Conservation (phyloP, 2,113 vertebrate genomes). For the Apteryx owenii region DNA sequence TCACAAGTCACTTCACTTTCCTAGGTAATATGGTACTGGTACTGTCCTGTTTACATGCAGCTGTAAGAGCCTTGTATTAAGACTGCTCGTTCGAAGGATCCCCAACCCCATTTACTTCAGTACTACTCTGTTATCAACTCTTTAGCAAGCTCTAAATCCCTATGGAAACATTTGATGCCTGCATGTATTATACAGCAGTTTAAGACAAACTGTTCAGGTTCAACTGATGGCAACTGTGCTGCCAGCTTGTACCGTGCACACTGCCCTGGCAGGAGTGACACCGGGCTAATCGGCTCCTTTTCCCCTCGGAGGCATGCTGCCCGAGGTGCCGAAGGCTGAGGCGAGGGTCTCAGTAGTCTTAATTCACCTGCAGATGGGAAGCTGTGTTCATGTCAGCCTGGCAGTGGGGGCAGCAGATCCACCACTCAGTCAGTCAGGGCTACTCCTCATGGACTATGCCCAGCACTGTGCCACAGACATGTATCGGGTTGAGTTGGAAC, state of each 20-base stretch:
- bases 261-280: not conserved
- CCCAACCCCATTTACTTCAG: not conserved
- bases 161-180: not conserved
- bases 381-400: rapidly evolving
- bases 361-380: not conserved
- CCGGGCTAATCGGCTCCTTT: not conserved
- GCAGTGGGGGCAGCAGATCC: not conserved
- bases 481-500: not conserved
- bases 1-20: not conserved
- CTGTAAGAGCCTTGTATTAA: not conserved
- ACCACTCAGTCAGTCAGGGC: rapidly evolving
- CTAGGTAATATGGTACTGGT: not conserved
- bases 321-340: not conserved
- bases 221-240: rapidly evolving
- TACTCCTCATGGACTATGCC: not conserved
- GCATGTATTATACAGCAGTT: not conserved
- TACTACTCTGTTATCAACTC: not conserved
- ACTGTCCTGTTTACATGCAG: not conserved
- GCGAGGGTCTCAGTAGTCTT: not conserved
- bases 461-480: rapidly evolving
- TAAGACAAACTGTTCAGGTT: not conserved
- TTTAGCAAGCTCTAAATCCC: not conserved
- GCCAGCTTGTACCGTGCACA: not conserved
- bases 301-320: rapidly evolving
- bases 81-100: not conserved